phyloP scores from a whole-genome alignment of 1,140 invertebrate species.

The Leptopilina boulardi region DNA sequence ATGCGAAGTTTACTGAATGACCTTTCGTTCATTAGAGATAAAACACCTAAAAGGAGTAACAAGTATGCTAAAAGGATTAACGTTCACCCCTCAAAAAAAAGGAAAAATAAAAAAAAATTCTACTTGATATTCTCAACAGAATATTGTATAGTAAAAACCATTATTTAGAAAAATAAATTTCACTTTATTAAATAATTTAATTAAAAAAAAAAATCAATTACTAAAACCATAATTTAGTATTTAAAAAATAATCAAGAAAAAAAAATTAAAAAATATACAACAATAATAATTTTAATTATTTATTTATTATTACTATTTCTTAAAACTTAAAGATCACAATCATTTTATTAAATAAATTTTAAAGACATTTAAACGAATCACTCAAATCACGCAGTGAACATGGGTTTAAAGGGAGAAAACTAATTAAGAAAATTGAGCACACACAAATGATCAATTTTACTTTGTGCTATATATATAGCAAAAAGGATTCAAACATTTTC shows the following conservation, averaged over 20 bases:
- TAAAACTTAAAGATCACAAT: too few species aligned
- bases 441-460: neutral
- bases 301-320: too few species aligned
- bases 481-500: conserved; percentile 41
- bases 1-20: neutral
- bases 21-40: neutral
- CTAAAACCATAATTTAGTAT: too few species aligned
- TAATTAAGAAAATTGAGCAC: conserved; percentile 1
- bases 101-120: neutral
- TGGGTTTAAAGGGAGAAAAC: neutral
- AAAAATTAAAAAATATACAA: too few species aligned
- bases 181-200: too few species aligned
- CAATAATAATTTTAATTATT: too few species aligned
- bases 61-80: conserved; percentile 5
- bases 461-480: neutral
- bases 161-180: neutral
- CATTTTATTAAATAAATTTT: too few species aligned
- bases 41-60: neutral
- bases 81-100: neutral
- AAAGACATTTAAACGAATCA: too few species aligned
- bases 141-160: neutral
- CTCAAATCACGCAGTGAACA: too few species aligned
- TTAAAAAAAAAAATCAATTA: too few species aligned
- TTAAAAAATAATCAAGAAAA: too few species aligned
- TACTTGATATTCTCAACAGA: neutral